Percentiles rank a stretch among this genome's conserved stretches.
Conservation (phyloP, 2,888 invertebrate genomes). For the Drosophila kambysellisi region DNA sequence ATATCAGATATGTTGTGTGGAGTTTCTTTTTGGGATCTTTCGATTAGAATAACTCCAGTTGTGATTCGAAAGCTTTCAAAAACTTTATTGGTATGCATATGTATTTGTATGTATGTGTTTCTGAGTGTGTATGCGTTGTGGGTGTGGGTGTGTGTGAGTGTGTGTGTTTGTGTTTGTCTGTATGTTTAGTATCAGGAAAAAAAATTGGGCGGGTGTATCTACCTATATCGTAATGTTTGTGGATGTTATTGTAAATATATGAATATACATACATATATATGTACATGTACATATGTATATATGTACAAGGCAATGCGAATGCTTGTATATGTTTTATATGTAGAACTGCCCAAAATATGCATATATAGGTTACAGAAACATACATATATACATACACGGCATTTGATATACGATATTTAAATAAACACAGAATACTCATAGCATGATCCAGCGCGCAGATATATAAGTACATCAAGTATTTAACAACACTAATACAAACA, state of each 20-base stretch:
- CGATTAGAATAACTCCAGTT: background rate
- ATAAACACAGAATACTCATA: slow-evolving; percentile 32
- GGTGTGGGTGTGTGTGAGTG: background rate
- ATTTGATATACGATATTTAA: slow-evolving; percentile 16
- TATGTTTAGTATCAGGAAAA: slow-evolving; percentile 7
- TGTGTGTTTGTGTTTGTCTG: slow-evolving; percentile 5
- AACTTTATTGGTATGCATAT: slow-evolving; percentile 17
- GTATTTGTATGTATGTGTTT: slow-evolving; percentile 14
- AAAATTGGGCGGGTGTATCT: slow-evolving; percentile 14
- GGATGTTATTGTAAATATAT: slow-evolving; percentile 20
- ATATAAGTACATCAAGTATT: slow-evolving; percentile 39
- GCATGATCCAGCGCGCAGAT: slow-evolving; percentile 29
- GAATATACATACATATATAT: slow-evolving; percentile 6
- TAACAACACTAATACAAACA: slow-evolving; percentile 25
- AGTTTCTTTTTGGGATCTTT: background rate
- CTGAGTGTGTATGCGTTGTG: background rate
- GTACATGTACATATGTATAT: slow-evolving; percentile 1
- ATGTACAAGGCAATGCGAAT: slow-evolving; percentile 2
- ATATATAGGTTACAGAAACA: slow-evolving; percentile 32
- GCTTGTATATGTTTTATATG: background rate
- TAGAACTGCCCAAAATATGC: slow-evolving; percentile 31
- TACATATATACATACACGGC: slow-evolving; percentile 40
- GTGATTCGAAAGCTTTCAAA: background rate
- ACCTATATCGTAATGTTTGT: slow-evolving; percentile 8
- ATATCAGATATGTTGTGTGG: slow-evolving; percentile 1